A percentile compares a stretch with the other conserved stretches of the same genome.
phyloP scores from a whole-genome alignment of 1,140 invertebrate genomes.

The Diorhabda elongata region DNA sequence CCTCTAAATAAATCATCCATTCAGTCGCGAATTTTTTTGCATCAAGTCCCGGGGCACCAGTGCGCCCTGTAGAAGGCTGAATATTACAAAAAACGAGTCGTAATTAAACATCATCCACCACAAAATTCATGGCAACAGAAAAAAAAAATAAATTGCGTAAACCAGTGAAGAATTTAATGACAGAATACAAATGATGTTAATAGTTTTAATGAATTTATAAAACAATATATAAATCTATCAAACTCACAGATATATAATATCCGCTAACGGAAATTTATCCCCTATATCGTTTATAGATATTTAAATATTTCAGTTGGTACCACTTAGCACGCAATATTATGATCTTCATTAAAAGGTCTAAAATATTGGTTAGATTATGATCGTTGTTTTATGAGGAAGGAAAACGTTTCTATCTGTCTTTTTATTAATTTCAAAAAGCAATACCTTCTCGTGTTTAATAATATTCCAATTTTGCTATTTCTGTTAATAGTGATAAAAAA shows the following conservation, averaged over 20 bases:
- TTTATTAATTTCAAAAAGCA: not conserved
- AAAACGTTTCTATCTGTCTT: not conserved
- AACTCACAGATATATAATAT: conserved; percentile 23
- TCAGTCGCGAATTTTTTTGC: too few species aligned
- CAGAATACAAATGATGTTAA: too few species aligned
- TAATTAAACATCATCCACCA: too few species aligned
- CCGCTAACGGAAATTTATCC: conserved; percentile 22
- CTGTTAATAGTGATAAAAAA: too few species aligned
- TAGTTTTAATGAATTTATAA: too few species aligned
- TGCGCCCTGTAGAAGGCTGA: too few species aligned
- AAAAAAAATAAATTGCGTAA: too few species aligned
- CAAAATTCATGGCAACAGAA: too few species aligned
- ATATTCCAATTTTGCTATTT: not conserved
- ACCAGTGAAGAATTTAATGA: too few species aligned
- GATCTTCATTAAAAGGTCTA: conserved; percentile 18
- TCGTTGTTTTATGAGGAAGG: conserved; percentile 4
- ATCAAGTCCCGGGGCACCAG: too few species aligned
- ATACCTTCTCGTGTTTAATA: not conserved
- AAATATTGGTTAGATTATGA: conserved; percentile 15
- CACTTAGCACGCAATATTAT: conserved; percentile 30
- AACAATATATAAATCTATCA: not conserved
- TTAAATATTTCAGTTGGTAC: conserved; percentile 34
- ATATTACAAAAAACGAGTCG: too few species aligned
- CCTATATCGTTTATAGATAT: conserved; percentile 29
- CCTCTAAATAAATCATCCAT: too few species aligned